phyloP scores from a whole-genome alignment of 2,113 vertebrate genomes.

The Polyodon spathula region DNA sequence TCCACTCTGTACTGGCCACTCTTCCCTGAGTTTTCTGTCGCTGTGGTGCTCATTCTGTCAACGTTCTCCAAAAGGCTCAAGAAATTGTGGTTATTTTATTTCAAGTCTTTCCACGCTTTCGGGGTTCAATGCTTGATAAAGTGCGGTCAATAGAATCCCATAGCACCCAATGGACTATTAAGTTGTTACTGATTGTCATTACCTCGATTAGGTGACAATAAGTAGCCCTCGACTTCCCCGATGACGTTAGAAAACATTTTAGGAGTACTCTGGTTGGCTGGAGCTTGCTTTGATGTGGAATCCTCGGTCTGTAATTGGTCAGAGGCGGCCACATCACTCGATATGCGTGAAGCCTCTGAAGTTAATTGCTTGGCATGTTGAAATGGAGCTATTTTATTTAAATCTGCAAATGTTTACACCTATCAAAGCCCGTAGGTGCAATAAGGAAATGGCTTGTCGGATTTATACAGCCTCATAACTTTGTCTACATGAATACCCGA shows the following conservation, averaged over 20 bases:
- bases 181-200: neutral
- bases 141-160: slow-evolving; percentile 13
- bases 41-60: slow-evolving; percentile 62
- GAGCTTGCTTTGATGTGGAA: slow-evolving; percentile 68
- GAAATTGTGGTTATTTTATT: too few relatives aligned
- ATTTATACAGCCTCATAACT: too few relatives aligned
- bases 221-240: slow-evolving; percentile 46
- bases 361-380: slow-evolving; percentile 52
- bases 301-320: slow-evolving; percentile 60
- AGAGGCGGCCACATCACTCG: slow-evolving; percentile 62
- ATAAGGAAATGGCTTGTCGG: slow-evolving; percentile 31
- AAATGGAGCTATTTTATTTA: slow-evolving; percentile 57
- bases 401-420: slow-evolving; percentile 80
- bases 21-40: slow-evolving; percentile 60
- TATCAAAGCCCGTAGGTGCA: slow-evolving; percentile 71
- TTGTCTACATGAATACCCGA: too few relatives aligned
- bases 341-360: slow-evolving; percentile 43
- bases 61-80: slow-evolving; percentile 24
- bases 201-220: slow-evolving; percentile 39
- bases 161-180: neutral
- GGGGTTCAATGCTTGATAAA: neutral
- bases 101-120: too few relatives aligned
- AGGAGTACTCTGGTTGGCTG: slow-evolving; percentile 55
- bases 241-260: slow-evolving; percentile 33
- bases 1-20: slow-evolving; percentile 72